Evolutionary conservation across 2,797 vertebrate genomes (phyloP), one percentile per base, ranked within the genome.

Genomic region (Nannoperca australis): DNA sequence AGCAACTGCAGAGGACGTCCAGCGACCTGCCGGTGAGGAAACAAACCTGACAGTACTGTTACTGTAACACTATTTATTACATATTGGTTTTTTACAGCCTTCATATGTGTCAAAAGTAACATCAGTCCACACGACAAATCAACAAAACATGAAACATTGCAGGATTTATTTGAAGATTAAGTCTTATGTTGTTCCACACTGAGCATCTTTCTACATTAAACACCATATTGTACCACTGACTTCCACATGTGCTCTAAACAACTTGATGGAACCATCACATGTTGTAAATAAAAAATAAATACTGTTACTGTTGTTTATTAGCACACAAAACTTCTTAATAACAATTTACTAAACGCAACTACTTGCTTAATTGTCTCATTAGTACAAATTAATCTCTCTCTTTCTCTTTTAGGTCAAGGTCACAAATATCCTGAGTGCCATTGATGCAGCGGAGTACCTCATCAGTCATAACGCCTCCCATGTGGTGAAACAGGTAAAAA

Each of bases 391-490:
- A 60, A 27, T 70, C 1, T 45, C 9, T 44, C 10, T 45, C 9
- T 47, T 17, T 64, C 0, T 3, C 36, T 73, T 30, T 81, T 78
- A 99, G 98, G 91, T 88, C 15, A 97, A 96, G 86, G 95, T 98
- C 70, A 93, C 87, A 7, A 94, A 94, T 69, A 93, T 97, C 71
- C 92, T 99, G 68, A 89, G 86, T 0, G 91, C 96, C 82, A 95
- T 99, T 71, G 96, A 98, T 78, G 92, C 95, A 76, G 96, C 96
- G 30, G 97, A 99, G 89, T 85, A 94, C 66, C 96, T 99, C 86
- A 95, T 99, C 83, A 91, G 88, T 83, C 95, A 96, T 63, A 97
- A 96, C 0, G 95, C 96, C 67, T 96, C 97, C 34, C 85, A 93
- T 53, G 91, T 98, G 76, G 95, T 98, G 70, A 90, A 95, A 69